Base-by-base conservation (phyloP, 2,113 vertebrate species). In the Gorsachius goisagi region DNA sequence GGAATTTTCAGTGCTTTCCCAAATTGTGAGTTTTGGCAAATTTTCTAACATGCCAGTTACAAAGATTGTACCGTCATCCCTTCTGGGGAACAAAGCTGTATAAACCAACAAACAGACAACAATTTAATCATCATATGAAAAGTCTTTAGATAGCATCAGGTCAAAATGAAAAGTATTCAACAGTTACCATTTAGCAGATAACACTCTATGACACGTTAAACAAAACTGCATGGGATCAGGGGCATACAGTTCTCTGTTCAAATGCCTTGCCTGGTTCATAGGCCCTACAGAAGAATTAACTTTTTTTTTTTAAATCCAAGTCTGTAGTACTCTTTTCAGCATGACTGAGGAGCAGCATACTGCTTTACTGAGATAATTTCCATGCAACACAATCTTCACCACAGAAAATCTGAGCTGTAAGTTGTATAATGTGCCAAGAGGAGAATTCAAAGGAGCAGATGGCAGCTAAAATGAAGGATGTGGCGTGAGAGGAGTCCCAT, bases 391-490 rank as follows among this genome's bases (percentile, higher is more conserved):
- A 2, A 47, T 9, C 77, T 47, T 73, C 69, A 63, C 20, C 68
- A 33, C 11, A 32, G 74, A 72, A 91, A 91, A 90, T 52, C 11
- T 79, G 69, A 82, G 27, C 58, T 89, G 27, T 32, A 30, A 56
- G 60, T 56, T 56, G 44, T 13, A 23, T 5, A 49, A 50, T 0
- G 4, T 69, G 82, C 62, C 78, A 93, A 62, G 49, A 79, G 27
- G 23, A 91, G 63, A 88, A 79, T 60, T 90, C 67, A 64, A 35
- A 90, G 74, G 62, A 93, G 49, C 88, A 97, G 88, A 92, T 69
- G 62, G 94, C 39, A 75, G 58, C 56, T 64, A 30, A 85, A 95
- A 86, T 24, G 24, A 81, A 64, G 37, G 56, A 28, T n/a, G 60
- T 59, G 78, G 59, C 11, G 6, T 76, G 67, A 82, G 56, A 88